Evolutionary conservation across 2,888 invertebrate genomes (phyloP).

Genomic region (Vandiemenella viatica): DNA sequence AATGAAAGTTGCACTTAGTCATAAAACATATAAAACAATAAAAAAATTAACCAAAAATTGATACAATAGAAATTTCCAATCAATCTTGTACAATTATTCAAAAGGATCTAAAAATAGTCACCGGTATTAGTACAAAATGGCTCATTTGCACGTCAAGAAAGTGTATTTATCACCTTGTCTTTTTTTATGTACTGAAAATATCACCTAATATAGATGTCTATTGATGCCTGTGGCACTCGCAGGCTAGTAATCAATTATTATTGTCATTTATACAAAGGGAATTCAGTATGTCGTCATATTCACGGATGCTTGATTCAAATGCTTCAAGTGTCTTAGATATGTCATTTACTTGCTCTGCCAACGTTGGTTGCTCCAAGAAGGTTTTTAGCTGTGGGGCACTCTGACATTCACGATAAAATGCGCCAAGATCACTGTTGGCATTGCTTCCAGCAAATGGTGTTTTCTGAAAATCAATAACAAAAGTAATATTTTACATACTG

Average conservation of each 20-base stretch:
- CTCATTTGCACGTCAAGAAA: no score
- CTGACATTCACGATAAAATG: constrained; percentile 66
- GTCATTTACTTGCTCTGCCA: constrained; percentile 42
- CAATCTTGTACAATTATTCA: no score
- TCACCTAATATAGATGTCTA: no score
- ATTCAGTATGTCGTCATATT: constrained; percentile 61
- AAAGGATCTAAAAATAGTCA: no score
- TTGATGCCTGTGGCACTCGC: no score
- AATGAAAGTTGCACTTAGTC: no score
- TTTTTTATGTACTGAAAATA: no score
- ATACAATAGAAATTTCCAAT: no score
- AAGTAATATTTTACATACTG: not conserved
- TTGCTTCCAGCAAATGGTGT: constrained; percentile 59
- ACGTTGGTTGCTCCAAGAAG: constrained; percentile 33
- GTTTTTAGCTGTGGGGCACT: constrained; percentile 45
- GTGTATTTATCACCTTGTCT: no score
- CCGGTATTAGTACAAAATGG: no score
- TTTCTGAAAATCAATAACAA: constrained; percentile 40
- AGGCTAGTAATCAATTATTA: constrained; percentile 37
- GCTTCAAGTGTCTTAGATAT: constrained; percentile 54
- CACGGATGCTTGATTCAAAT: constrained; percentile 57
- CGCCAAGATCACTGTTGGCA: constrained; percentile 56
- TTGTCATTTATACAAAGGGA: constrained; percentile 50
- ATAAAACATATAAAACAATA: no score
- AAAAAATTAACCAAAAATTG: no score